Percentiles rank a stretch among this genome's conserved stretches.
These are phyloP conservation scores for Polyommatus iphigenia DNA, from an alignment of 2,888 invertebrate genomes.

Conservation along the genomic window DNA sequence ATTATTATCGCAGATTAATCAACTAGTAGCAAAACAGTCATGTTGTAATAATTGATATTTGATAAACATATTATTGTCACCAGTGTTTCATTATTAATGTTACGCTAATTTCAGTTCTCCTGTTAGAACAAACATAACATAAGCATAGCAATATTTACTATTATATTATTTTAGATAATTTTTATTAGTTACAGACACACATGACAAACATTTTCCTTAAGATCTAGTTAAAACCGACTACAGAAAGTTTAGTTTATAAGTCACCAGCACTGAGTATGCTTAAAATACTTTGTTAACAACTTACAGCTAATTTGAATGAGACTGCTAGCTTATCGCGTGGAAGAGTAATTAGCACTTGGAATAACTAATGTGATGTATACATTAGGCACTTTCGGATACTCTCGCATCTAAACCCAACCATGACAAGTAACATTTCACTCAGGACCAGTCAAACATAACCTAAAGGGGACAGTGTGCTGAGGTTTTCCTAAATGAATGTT, in stretches of 20 bases:
- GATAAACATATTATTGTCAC: background rate
- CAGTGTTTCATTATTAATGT: background rate
- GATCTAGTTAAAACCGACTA: background rate
- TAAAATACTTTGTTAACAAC: background rate
- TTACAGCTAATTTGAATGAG: background rate
- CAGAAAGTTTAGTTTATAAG: background rate
- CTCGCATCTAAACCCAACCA: conserved; percentile 44
- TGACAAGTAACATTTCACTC: conserved; percentile 55
- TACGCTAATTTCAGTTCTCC: too few species aligned
- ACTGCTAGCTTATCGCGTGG: background rate
- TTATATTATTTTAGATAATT: background rate
- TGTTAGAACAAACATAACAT: background rate
- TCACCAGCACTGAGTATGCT: background rate
- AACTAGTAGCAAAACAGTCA: background rate
- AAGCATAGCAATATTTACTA: background rate
- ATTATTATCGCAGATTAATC: background rate
- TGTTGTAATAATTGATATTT: background rate
- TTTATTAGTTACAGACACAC: background rate
- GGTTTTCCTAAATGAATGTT: conserved; percentile 60
- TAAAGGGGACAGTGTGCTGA: conserved; percentile 60
- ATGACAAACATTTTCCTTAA: background rate
- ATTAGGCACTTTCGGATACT: conserved; percentile 32
- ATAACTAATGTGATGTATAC: conserved; percentile 32
- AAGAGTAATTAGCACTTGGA: conserved; percentile 3
- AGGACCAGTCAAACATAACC: conserved; percentile 63